These are phyloP conservation scores for Bibio marci DNA, from an alignment of 2,888 invertebrate genomes.

Conservation along the genomic window DNA sequence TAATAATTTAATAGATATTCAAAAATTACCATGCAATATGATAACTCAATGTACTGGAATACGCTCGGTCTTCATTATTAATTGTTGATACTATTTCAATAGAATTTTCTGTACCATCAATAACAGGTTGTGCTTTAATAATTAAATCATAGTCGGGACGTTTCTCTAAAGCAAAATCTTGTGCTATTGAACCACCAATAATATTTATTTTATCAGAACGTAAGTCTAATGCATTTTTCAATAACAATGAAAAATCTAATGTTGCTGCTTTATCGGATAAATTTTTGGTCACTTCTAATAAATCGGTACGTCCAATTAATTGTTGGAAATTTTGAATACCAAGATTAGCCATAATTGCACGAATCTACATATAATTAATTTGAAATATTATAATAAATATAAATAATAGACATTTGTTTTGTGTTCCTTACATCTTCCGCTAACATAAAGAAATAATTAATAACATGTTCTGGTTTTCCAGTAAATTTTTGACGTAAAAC, in stretches of 20 bases:
- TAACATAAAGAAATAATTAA: slow-evolving; percentile 93
- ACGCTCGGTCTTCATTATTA: slow-evolving; percentile 82
- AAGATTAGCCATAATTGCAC: slow-evolving; percentile 77
- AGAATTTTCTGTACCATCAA: slow-evolving; percentile 50
- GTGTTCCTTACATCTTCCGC: slow-evolving; percentile 71
- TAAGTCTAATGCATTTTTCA: slow-evolving; percentile 79
- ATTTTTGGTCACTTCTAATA: slow-evolving; percentile 58
- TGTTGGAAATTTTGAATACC: slow-evolving; percentile 82
- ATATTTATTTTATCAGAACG: slow-evolving; percentile 84
- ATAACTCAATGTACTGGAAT: slow-evolving; percentile 86
- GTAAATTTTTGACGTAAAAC: slow-evolving; percentile 87
- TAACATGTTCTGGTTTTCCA: slow-evolving; percentile 92
- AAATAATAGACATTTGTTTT: neutral
- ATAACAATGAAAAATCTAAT: slow-evolving; percentile 67
- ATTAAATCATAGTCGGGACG: slow-evolving; percentile 65
- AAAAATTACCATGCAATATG: slow-evolving; percentile 72
- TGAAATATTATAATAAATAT: neutral
- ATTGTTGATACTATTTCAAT: slow-evolving; percentile 64
- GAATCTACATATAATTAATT: slow-evolving; percentile 38
- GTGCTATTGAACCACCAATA: slow-evolving; percentile 65
- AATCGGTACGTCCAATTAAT: slow-evolving; percentile 79
- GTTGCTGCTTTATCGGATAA: slow-evolving; percentile 64
- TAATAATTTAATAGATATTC: neutral
- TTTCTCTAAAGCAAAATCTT: slow-evolving; percentile 76
- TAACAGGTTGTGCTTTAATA: slow-evolving; percentile 50